A percentile compares a stretch with the other conserved stretches of the same genome.
These are phyloP conservation scores for Sebastes goodei DNA, from an alignment of 2,797 vertebrate species.

Conservation along the genomic window DNA sequence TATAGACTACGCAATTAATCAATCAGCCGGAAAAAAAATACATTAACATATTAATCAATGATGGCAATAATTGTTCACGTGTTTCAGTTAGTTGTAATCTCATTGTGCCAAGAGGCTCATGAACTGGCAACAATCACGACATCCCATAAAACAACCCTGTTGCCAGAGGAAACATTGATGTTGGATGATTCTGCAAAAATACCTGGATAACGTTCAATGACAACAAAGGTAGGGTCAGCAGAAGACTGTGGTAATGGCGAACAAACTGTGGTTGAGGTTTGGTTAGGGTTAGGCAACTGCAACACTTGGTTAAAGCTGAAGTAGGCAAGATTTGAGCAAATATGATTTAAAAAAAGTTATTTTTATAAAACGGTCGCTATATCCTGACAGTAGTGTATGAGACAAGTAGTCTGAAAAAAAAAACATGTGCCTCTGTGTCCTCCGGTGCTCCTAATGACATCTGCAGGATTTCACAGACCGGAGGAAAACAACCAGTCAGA, in stretches of 20 bases:
- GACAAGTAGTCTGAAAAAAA: too few species aligned
- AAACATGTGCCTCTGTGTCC: too few species aligned
- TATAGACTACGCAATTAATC: background rate
- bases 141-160: background rate
- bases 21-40: background rate
- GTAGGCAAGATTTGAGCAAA: too few species aligned
- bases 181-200: background rate
- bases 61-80: background rate
- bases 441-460: too few species aligned
- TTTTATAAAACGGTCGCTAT: too few species aligned
- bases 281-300: background rate
- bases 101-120: background rate
- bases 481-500: too few species aligned
- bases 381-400: too few species aligned
- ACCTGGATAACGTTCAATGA: background rate
- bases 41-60: background rate
- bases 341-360: too few species aligned
- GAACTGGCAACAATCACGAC: background rate
- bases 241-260: background rate
- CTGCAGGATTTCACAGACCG: too few species aligned
- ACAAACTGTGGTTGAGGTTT: background rate
- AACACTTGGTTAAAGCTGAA: background rate
- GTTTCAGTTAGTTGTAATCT: constrained; percentile 8
- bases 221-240: background rate
- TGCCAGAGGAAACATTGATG: background rate